Percentiles rank a stretch among this genome's conserved stretches.
These are phyloP conservation scores for Thunnus maccoyii DNA, from an alignment of 2,113 vertebrate genomes.

Conservation along the genomic window DNA sequence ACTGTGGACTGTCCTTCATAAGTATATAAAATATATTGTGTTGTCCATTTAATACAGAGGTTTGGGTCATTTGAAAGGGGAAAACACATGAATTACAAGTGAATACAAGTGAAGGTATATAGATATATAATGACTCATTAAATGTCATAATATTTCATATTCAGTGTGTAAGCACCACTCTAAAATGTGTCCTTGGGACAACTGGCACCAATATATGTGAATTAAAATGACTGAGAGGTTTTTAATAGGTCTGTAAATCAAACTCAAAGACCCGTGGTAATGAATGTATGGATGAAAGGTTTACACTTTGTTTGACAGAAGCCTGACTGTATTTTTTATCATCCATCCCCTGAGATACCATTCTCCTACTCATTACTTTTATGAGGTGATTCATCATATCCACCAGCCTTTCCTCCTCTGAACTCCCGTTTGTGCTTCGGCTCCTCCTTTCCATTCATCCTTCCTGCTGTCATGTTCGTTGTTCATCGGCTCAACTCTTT, in stretches of 20 bases:
- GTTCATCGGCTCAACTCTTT: constrained; percentile 36
- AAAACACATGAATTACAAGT: neutral
- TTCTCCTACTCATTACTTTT: constrained; percentile 27
- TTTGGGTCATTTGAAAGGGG: neutral
- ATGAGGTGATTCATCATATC: constrained; percentile 40
- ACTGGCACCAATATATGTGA: constrained; percentile 1
- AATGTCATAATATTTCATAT: neutral
- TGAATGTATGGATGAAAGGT: neutral
- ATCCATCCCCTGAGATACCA: neutral
- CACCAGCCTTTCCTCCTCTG: constrained; percentile 28
- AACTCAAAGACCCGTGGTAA: neutral
- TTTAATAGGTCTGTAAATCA: constrained; percentile 19
- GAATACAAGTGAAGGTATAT: neutral
- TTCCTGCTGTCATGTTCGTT: constrained; percentile 57
- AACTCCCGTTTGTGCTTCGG: constrained; percentile 7
- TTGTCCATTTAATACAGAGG: neutral
- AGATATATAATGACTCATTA: neutral
- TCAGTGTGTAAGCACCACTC: neutral
- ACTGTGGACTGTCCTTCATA: neutral
- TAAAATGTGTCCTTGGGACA: neutral
- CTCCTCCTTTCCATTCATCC: constrained; percentile 31
- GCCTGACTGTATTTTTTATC: constrained; percentile 37
- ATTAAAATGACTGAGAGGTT: constrained; percentile 1
- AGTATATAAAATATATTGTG: neutral
- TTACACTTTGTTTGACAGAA: constrained; percentile 43